phyloP scores from a whole-genome alignment of 2,888 invertebrate genomes.

The Axea sp. region DNA sequence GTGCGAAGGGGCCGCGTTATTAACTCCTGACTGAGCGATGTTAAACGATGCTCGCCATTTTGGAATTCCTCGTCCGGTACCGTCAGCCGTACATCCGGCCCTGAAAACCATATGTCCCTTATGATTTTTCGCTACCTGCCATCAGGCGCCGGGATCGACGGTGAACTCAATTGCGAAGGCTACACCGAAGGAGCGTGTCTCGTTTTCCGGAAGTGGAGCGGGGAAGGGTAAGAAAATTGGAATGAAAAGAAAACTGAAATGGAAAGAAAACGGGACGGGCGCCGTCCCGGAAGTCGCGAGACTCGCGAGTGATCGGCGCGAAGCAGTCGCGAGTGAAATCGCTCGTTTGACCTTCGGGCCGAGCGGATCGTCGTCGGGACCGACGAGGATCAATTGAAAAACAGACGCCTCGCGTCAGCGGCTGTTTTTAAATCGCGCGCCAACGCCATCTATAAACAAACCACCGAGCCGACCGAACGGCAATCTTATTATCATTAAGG shows the following conservation, averaged over 20 bases:
- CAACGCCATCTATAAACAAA: slow-evolving; percentile 51
- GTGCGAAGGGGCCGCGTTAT: slow-evolving; percentile 4
- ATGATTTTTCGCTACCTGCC: slow-evolving; percentile 50
- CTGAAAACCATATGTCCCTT: slow-evolving; percentile 51
- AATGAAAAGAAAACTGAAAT: no score
- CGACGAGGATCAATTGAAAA: slow-evolving; percentile 38
- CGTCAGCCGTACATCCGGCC: slow-evolving; percentile 46
- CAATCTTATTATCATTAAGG: slow-evolving; percentile 54
- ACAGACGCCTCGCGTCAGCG: slow-evolving; percentile 9
- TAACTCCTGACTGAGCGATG: slow-evolving; percentile 24
- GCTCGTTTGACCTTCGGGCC: no score
- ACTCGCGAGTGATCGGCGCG: slow-evolving; percentile 22
- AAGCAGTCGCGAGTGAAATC: no score
- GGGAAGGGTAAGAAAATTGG: no score
- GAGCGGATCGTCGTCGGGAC: no score
- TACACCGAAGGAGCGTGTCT: slow-evolving; percentile 18
- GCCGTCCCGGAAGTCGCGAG: not conserved
- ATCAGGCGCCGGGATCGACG: slow-evolving; percentile 22
- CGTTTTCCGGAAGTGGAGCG: slow-evolving; percentile 25
- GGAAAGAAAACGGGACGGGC: no score
- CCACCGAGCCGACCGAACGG: slow-evolving; percentile 42
- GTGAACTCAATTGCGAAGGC: slow-evolving; percentile 35
- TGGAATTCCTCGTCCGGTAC: slow-evolving; percentile 26
- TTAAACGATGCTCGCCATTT: slow-evolving; percentile 40
- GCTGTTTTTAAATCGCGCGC: slow-evolving; percentile 32